These are phyloP conservation scores for Cygnus atratus DNA, from an alignment of 2,113 vertebrate species.

Conservation along the genomic window DNA sequence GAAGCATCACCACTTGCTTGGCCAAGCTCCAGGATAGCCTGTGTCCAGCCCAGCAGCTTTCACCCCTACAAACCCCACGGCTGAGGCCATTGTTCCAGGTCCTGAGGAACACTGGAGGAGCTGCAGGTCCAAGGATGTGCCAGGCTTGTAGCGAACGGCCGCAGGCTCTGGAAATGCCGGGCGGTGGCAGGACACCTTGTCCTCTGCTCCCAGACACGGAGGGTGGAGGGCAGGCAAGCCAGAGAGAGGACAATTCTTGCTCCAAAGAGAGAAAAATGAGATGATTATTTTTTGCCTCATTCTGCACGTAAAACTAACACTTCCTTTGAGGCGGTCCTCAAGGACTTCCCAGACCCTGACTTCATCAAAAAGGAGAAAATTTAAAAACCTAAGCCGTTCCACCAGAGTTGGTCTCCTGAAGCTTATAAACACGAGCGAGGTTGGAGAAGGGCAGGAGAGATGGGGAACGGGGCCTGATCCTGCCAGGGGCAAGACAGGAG, in stretches of 20 bases:
- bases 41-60: neutral
- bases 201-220: neutral
- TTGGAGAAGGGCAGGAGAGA: neutral
- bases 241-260: neutral
- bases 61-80: neutral
- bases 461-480: neutral
- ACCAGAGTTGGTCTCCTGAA: neutral
- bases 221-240: fast-evolving
- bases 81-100: neutral
- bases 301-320: constrained; percentile 45
- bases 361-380: constrained; percentile 31
- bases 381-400: neutral
- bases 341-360: constrained; percentile 16
- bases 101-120: neutral
- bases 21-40: fast-evolving
- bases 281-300: neutral
- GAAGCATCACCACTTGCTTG: neutral
- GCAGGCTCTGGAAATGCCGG: neutral
- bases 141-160: fast-evolving
- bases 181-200: neutral
- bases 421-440: neutral
- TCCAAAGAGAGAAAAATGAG: constrained; percentile 13
- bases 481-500: neutral
- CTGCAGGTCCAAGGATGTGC: neutral
- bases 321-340: constrained; percentile 35